phyloP scores from a whole-genome alignment of 1,140 invertebrate species.

The Rhyzopertha dominica region DNA sequence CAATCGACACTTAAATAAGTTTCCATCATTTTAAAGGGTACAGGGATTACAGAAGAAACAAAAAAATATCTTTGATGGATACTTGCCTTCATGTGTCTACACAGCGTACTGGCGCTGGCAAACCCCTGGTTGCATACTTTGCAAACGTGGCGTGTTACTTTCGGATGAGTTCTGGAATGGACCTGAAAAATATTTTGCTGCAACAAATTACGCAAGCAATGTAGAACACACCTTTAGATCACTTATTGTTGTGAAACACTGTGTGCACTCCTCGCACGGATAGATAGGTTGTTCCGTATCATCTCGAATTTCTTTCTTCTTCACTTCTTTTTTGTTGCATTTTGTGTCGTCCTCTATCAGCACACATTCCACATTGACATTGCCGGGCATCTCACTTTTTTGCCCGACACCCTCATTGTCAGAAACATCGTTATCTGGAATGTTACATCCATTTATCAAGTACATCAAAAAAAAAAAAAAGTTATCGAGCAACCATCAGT shows the following conservation, averaged over 20 bases:
- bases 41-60: neutral
- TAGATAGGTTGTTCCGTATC: constrained; percentile 31
- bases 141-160: constrained; percentile 40
- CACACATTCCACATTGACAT: constrained; percentile 7
- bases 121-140: constrained; percentile 48
- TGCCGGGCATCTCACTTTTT: too few species aligned
- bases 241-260: constrained; percentile 24
- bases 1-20: too few species aligned
- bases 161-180: constrained; percentile 21
- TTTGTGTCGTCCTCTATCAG: constrained; percentile 4
- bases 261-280: constrained; percentile 30
- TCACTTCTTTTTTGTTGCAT: constrained; percentile 30
- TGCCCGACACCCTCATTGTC: too few species aligned
- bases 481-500: too few species aligned
- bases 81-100: constrained; percentile 41
- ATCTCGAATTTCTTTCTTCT: constrained; percentile 28
- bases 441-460: too few species aligned
- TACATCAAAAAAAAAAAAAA: too few species aligned
- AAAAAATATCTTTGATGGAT: constrained; percentile 1
- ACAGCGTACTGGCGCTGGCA: constrained; percentile 46
- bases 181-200: constrained; percentile 19
- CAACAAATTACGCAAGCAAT: constrained; percentile 1
- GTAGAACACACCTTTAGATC: constrained; percentile 25
- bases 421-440: too few species aligned
- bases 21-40: neutral